phyloP scores from a whole-genome alignment of 2,888 invertebrate species.

The Caenorhabditis japonica region DNA sequence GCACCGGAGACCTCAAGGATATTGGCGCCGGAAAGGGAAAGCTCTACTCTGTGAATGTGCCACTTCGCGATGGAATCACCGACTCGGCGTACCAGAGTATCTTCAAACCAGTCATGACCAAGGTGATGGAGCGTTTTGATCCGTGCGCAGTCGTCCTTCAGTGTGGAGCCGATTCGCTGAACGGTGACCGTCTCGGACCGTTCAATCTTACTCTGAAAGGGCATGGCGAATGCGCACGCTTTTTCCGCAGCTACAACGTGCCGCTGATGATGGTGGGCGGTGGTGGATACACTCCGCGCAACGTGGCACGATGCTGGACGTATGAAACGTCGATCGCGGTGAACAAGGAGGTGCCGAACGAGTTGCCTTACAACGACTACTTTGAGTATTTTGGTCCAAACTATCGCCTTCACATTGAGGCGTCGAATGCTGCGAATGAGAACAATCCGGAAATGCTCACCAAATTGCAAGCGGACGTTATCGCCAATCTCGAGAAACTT shows the following conservation, averaged over 20 bases:
- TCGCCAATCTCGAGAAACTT: conserved; percentile 69
- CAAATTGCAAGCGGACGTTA: conserved; percentile 65
- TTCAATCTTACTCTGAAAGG: conserved; percentile 81
- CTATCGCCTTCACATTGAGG: conserved; percentile 73
- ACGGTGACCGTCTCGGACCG: conserved; percentile 94
- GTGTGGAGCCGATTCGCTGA: conserved; percentile 97
- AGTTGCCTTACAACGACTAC: conserved; percentile 75
- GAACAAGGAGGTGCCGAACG: conserved; percentile 70
- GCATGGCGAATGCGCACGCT: conserved; percentile 86
- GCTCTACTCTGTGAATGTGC: conserved; percentile 98
- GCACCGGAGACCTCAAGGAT: conserved; percentile 86
- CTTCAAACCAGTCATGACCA: conserved; percentile 82
- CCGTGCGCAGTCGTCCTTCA: conserved; percentile 97
- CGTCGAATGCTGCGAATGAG: conserved; percentile 65
- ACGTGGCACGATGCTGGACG: conserved; percentile 87
- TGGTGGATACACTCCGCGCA: conserved; percentile 80
- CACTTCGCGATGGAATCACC: conserved; percentile 97
- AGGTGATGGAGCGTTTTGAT: conserved; percentile 97
- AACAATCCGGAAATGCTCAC: conserved; percentile 67
- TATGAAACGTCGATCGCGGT: conserved; percentile 88
- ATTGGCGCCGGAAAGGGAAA: conserved; percentile 87
- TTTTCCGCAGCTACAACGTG: conserved; percentile 95
- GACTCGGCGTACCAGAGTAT: conserved; percentile 95
- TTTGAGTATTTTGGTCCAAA: conserved; percentile 74
- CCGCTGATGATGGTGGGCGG: conserved; percentile 97